These are phyloP conservation scores for Gymnothorax reevesii DNA, from an alignment of 2,797 vertebrate species.

Conservation along the genomic window DNA sequence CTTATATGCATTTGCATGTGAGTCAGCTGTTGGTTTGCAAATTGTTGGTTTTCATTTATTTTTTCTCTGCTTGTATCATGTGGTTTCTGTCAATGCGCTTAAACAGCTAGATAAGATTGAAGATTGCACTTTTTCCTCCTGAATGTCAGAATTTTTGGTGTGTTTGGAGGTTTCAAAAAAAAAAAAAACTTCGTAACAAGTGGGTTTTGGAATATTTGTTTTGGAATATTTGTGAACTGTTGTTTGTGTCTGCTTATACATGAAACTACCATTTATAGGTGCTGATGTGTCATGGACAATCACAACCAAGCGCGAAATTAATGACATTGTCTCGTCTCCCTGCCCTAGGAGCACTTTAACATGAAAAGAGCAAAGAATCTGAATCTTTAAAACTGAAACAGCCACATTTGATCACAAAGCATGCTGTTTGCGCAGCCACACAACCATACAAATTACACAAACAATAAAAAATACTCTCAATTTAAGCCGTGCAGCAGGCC, in stretches of 20 bases:
- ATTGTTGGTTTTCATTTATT: constrained; percentile 38
- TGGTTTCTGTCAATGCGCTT: constrained; percentile 48
- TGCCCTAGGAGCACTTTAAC: neutral
- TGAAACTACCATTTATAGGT: neutral
- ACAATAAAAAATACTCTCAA: neutral
- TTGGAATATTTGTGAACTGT: neutral
- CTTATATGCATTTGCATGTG: neutral
- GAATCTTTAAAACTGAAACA: neutral
- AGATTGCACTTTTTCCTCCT: constrained; percentile 50
- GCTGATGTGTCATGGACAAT: neutral
- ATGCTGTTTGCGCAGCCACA: neutral
- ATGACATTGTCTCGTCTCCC: neutral
- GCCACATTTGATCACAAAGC: neutral
- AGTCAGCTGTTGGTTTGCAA: constrained; percentile 33
- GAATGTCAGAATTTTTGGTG: constrained; percentile 47
- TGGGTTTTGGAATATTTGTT: constrained; percentile 8
- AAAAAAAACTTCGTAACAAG: neutral
- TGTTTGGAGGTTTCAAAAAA: neutral
- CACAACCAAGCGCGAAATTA: neutral
- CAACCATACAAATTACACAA: neutral
- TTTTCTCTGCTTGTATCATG: constrained; percentile 43
- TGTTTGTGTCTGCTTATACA: neutral
- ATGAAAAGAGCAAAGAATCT: neutral
- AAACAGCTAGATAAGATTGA: constrained; percentile 34
- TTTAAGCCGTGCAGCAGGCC: neutral